A percentile compares a stretch with the other conserved stretches of the same genome.
phyloP scores from a whole-genome alignment of 2,888 invertebrate species.

The Troides aeacus region DNA sequence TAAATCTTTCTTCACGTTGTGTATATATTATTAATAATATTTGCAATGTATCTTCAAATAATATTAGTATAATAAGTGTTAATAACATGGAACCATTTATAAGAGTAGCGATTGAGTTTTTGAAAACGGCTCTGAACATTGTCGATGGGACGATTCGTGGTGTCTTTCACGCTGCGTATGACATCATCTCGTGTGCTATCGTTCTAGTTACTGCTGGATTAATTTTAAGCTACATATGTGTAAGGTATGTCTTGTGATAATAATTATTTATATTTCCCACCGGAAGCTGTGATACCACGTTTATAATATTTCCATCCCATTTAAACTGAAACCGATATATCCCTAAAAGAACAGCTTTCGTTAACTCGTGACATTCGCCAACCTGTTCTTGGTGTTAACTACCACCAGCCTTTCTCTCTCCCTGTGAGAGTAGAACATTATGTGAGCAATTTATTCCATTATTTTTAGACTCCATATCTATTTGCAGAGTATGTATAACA shows the following conservation, averaged over 20 bases:
- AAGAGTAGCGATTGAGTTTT: conserved; percentile 7
- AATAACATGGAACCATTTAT: conserved; percentile 18
- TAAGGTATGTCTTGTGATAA: conserved; percentile 6
- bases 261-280: not conserved
- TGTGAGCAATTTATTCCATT: too few species aligned
- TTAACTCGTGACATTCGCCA: too few species aligned
- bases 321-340: too few species aligned
- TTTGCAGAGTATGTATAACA: too few species aligned
- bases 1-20: not conserved
- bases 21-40: not conserved
- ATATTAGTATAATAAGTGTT: not conserved
- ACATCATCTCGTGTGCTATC: conserved; percentile 3
- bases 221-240: conserved; percentile 13
- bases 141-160: conserved; percentile 20
- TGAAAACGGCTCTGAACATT: conserved; percentile 14
- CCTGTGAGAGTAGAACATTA: too few species aligned
- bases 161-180: conserved; percentile 18
- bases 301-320: too few species aligned
- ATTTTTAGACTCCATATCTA: too few species aligned
- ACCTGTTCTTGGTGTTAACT: too few species aligned
- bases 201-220: conserved; percentile 9
- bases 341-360: too few species aligned
- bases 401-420: too few species aligned
- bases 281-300: not conserved
- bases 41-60: not conserved